Base-by-base conservation (phyloP, 2,888 invertebrate species). In the Drosophila diplacantha region DNA sequence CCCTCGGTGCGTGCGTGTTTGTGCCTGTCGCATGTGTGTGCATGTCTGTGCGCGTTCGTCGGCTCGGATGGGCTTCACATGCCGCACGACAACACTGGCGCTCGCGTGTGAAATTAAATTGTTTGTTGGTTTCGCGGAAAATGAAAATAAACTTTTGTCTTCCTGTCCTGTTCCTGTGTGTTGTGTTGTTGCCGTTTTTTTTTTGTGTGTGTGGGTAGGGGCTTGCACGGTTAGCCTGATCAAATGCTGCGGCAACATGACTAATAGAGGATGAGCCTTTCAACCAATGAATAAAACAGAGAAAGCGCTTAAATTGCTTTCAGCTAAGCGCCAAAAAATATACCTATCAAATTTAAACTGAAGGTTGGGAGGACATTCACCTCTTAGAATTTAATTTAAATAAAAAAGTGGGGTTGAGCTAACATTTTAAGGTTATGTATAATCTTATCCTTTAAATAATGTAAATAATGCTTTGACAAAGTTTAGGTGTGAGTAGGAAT, bases 51-150 rank as follows among this genome's bases (percentile, higher is more conserved):
- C 29, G 53, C 50, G 32, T 26, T 43, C 44, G 60, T 68, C 81
- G 75, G 77, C 67, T 82, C 14, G 80, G 76, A 65, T 80, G 76
- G 82, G 60, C 62, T 74, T 81, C 78, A 74, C 69, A 78, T 79
- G 83, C 83, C 75, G 78, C 78, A 83, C 78, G 83, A 81, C 79
- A 78, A 81, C 81, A 79, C 83, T 81, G 81, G 61, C 84, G 84
- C 71, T 79, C 84, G 82, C 79, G 79, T 83, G 84, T 84, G 82
- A 79, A 79, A 79, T 81, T 79, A 79, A 79, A 79, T 79, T 79
- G 79, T 79, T 81, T 79, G 77, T 79, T 79, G 79, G 68, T 63
- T 63, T 79, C 80, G 80, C 73, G 73, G 60, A 80, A 80, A 79
- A 71, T 75, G 73, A 73, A 80, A 81, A 80, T 70, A 80, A 69